These are phyloP conservation scores for Noctuana brunneofusca DNA, from an alignment of 2,888 invertebrate species.

Conservation along the genomic window DNA sequence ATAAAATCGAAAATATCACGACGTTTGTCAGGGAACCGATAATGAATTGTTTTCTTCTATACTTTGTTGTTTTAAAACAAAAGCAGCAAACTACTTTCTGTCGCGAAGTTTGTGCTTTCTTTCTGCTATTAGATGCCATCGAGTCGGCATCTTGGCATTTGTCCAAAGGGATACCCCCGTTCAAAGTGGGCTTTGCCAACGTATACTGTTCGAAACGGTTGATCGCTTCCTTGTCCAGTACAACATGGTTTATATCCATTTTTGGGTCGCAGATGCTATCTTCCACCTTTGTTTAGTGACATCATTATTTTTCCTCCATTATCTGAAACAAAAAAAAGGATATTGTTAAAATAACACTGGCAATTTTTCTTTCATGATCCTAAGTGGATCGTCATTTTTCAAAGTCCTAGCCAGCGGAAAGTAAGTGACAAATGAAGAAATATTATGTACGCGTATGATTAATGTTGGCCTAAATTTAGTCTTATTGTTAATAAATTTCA, in stretches of 20 bases:
- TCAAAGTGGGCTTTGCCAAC: slow-evolving; percentile 75
- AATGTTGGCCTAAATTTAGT: slow-evolving; percentile 47
- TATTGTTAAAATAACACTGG: slow-evolving; percentile 38
- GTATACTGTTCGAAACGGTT: slow-evolving; percentile 79
- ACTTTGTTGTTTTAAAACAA: slow-evolving; percentile 82
- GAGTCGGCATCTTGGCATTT: slow-evolving; percentile 81
- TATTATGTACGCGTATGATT: slow-evolving; percentile 63
- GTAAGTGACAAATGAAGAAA: slow-evolving; percentile 73
- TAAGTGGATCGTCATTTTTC: slow-evolving; percentile 68
- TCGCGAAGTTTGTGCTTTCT: slow-evolving; percentile 72
- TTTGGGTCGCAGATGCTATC: slow-evolving; percentile 56
- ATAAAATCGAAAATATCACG: slow-evolving; percentile 91
- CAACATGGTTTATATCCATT: slow-evolving; percentile 79
- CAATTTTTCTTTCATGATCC: slow-evolving; percentile 44
- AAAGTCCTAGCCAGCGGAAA: slow-evolving; percentile 60
- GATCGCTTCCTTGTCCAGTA: slow-evolving; percentile 79
- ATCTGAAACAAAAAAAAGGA: slow-evolving; percentile 71
- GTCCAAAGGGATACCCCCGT: slow-evolving; percentile 79
- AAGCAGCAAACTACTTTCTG: slow-evolving; percentile 81
- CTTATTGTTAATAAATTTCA: neutral
- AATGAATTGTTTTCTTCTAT: slow-evolving; percentile 84
- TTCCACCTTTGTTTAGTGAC: slow-evolving; percentile 56
- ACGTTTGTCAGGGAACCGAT: slow-evolving; percentile 91
- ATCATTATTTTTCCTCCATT: slow-evolving; percentile 57
- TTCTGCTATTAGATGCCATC: slow-evolving; percentile 77